Base-by-base conservation (phyloP, 35 echinoderm and acorn worm species). In the Amphiura filiformis region DNA sequence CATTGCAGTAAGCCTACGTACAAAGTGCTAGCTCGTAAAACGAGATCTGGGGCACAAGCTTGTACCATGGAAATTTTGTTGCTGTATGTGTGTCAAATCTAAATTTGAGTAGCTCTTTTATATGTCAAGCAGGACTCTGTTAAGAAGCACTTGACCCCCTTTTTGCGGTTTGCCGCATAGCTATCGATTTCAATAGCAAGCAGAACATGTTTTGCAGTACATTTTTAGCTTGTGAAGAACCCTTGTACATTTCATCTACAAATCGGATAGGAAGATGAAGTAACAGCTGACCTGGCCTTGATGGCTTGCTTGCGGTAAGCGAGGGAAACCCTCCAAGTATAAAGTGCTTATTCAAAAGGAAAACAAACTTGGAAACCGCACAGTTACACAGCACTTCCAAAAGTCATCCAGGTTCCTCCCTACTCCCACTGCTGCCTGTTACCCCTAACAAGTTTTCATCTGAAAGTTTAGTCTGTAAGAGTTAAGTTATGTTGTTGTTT, bases 111-210 rank as follows among this genome's bases (percentile, higher is more conserved):
- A 70, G 61, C 61, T 18, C 28, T 70, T 70, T 70, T 70, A n/a
- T 70, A 70, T 70, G 61, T 70, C 61, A 70, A 70, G 61, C 61
- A 70, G 61, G 61, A 70, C 61, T n/a, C 7, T n/a, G 61, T 70
- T 70, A 70, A 70, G 61, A 18, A 70, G 61, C 61, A 70, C 61
- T 70, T 70, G 61, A 70, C 61, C 28, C 61, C 61, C 17, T 70
- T 70, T 70, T 70, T 70, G 61, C 61, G 61, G 61, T 70, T 70
- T 70, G 61, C 61, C 61, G 61, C 61, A 70, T 70, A 70, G 61
- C 61, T 70, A 70, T 70, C 61, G 61, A 70, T 70, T 70, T 70
- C 61, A n/a, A 70, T 30, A 70, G 15, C 61, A 70, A 30, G 11
- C 61, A 70, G 61, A 70, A 70, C 61, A 70, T 26, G 41, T 1